Evolutionary conservation across 2,797 vertebrate genomes (phyloP), one percentile per base, ranked within the genome.

Genomic region (Psittacula derbiana): DNA sequence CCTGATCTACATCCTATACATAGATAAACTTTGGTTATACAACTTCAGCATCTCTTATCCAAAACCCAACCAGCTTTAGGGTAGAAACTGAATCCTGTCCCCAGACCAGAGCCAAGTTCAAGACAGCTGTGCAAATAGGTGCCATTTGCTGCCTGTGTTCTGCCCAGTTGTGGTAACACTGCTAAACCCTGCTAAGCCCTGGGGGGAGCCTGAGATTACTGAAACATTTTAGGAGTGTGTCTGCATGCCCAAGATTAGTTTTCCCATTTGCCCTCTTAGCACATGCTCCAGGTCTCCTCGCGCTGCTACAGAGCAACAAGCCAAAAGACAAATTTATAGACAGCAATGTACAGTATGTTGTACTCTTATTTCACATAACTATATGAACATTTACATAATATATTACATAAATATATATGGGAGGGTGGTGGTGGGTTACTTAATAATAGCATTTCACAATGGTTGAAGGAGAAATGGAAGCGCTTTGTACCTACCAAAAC

Each of bases 381-480:
- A 1, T 0, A 27, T 3, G 74, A 28, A 50, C 31, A 55, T 2
- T 2, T 57, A 58, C 38, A 38, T 38, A 38, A 38, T 38, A 38
- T 38, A 38, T 38, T 36, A 4, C 5, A 43, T 11, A 24, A 41
- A 62, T n/a, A 53, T 1, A 30, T 15, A 10, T 23, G 53, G 20
- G 20, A 13, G 20, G 53, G 19, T 13, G 13, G 12, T 20, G 20
- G 20, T 6, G 14, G 20, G 31, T 33, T 55, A 33, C 65, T 25
- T 3, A 55, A 55, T 4, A 36, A 70, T 25, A 84, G 50, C 47
- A 23, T 80, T 83, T 40, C 52, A 30, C 47, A 19, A 7, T 0
- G 14, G 64, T 21, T 50, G 57, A 78, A 86, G 70, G 52, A 92
- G 72, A 76, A 88, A 86, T 7, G 52, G 80, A 71, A 93, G 30